These are phyloP conservation scores for Sinocyclocheilus grahami DNA, from an alignment of 2,113 vertebrate species.

Conservation along the genomic window DNA sequence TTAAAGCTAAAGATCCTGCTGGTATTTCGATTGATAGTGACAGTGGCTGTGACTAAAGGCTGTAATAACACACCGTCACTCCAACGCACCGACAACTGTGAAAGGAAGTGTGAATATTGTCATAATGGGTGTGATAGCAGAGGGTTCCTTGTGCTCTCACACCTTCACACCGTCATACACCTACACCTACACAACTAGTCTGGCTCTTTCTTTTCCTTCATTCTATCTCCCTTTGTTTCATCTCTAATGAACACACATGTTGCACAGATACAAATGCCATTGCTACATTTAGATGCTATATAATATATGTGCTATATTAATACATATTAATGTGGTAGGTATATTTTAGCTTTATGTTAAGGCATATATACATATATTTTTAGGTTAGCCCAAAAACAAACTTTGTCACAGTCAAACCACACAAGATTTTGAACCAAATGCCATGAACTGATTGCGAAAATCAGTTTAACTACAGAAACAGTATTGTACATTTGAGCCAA, in stretches of 20 bases:
- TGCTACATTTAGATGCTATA: not conserved
- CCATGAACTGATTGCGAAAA: not conserved
- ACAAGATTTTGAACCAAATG: not conserved
- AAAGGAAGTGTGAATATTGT: slow-evolving; percentile 65
- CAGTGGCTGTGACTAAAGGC: slow-evolving; percentile 58
- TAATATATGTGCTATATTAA: not conserved
- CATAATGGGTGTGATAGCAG: slow-evolving; percentile 60
- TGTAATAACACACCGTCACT: slow-evolving; percentile 57
- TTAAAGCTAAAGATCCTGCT: slow-evolving; percentile 44
- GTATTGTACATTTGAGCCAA: not conserved
- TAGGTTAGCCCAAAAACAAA: not conserved
- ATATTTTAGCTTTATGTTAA: not conserved
- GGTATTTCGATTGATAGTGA: slow-evolving; percentile 60
- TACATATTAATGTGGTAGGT: not conserved
- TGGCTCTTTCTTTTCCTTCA: not conserved
- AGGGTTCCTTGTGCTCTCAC: slow-evolving; percentile 36
- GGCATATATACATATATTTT: not conserved
- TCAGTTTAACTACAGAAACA: not conserved
- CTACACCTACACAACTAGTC: not conserved
- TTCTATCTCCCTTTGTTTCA: not conserved
- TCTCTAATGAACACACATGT: not conserved
- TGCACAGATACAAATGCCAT: not conserved
- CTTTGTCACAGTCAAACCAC: not conserved
- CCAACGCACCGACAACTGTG: slow-evolving; percentile 65
- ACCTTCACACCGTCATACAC: slow-evolving; percentile 39